Evolutionary conservation across 1,140 invertebrate genomes (phyloP).

Genomic region (Achroia grisella): DNA sequence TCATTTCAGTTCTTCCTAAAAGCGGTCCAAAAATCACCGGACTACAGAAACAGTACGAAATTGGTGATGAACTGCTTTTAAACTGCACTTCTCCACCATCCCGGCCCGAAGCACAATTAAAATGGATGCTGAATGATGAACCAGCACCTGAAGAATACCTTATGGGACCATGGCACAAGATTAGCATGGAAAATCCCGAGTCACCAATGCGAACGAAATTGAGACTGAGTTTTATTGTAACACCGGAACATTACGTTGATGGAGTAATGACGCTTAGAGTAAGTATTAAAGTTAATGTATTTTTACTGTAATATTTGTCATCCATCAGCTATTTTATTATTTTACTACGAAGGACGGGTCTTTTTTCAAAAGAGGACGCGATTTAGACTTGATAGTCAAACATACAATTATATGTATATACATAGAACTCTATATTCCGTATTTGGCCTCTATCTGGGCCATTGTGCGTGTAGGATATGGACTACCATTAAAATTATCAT

Average conservation of each 20-base stretch:
- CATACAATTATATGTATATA: no score
- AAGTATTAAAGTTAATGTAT: constrained; percentile 2
- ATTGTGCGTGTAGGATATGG: no score
- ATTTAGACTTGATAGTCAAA: no score
- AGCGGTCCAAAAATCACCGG: constrained; percentile 84
- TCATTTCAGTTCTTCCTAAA: constrained; percentile 81
- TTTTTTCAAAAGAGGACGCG: no score
- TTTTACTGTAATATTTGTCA: no score
- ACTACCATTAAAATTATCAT: no score
- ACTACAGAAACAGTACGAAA: constrained; percentile 80
- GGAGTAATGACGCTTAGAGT: constrained; percentile 42
- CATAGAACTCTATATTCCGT: no score
- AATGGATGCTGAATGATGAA: constrained; percentile 85
- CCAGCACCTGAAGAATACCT: constrained; percentile 38
- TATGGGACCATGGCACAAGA: constrained; percentile 40
- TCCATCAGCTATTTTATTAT: no score
- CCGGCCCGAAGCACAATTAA: constrained; percentile 84
- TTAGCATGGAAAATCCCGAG: constrained; percentile 25
- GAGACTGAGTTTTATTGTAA: constrained; percentile 38
- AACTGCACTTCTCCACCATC: constrained; percentile 87
- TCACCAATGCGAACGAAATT: constrained; percentile 35
- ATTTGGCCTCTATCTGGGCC: no score
- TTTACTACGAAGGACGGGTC: no score
- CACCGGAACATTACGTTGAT: constrained; percentile 31
- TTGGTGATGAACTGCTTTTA: constrained; percentile 83